These are phyloP conservation scores for Cyprinodon variegatus DNA, from an alignment of 2,113 vertebrate genomes.

Conservation along the genomic window DNA sequence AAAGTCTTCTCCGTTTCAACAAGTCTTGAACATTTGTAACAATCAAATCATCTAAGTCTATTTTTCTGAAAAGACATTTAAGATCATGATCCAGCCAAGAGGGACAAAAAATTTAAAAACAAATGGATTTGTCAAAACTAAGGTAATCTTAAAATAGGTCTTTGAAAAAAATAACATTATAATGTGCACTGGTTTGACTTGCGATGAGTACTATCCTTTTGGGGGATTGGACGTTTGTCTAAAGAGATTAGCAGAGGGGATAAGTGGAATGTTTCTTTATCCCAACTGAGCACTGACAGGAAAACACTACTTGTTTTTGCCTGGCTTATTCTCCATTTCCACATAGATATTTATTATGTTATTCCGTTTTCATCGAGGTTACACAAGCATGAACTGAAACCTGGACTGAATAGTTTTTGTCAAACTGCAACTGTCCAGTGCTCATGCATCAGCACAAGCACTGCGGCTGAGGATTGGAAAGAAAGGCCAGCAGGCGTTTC, in stretches of 20 bases:
- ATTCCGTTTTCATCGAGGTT: slow-evolving; percentile 66
- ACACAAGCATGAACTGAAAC: slow-evolving; percentile 46
- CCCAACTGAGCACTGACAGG: slow-evolving; percentile 55
- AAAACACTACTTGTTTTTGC: slow-evolving; percentile 59
- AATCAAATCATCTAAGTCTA: slow-evolving; percentile 26
- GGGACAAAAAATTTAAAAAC: background rate
- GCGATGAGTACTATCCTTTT: slow-evolving; percentile 54
- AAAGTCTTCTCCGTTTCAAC: slow-evolving; percentile 3
- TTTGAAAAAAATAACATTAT: slow-evolving; percentile 47
- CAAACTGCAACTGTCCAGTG: slow-evolving; percentile 56
- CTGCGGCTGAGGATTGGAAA: slow-evolving; percentile 49
- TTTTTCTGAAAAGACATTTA: slow-evolving; percentile 2
- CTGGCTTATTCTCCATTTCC: slow-evolving; percentile 62
- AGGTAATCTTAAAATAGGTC: slow-evolving; percentile 15
- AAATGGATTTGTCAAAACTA: slow-evolving; percentile 10
- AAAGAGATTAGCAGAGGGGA: slow-evolving; percentile 72
- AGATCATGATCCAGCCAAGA: slow-evolving; percentile 1
- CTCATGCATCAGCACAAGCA: slow-evolving; percentile 39
- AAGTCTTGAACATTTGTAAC: slow-evolving; percentile 29
- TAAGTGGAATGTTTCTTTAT: slow-evolving; percentile 69
- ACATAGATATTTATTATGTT: slow-evolving; percentile 65
- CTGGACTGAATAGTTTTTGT: slow-evolving; percentile 32
- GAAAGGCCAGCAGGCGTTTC: slow-evolving; percentile 56
- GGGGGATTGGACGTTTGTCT: slow-evolving; percentile 70
- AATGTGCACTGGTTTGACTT: slow-evolving; percentile 40